Conservation (phyloP, 2,113 vertebrate genomes). For the Oreamnos americanus region DNA sequence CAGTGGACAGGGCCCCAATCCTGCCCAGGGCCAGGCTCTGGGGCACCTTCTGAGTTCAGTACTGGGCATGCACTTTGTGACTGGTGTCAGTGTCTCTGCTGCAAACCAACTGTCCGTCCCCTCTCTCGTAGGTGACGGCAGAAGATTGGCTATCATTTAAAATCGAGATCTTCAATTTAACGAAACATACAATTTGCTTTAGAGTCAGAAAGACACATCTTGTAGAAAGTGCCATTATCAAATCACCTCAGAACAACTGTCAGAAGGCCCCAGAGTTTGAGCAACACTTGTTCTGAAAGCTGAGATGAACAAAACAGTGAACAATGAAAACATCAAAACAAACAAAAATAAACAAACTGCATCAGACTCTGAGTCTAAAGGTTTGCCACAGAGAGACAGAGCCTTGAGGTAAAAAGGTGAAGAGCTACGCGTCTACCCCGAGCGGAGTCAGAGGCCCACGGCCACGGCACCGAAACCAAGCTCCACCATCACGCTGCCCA, state of each 20-base stretch:
- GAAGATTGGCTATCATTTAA: background rate
- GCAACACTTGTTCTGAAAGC: background rate
- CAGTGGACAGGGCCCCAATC: background rate
- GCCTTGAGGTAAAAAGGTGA: slow-evolving; percentile 41
- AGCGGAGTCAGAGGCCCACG: rapidly evolving
- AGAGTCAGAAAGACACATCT: background rate
- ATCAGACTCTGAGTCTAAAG: background rate
- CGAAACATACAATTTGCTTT: background rate
- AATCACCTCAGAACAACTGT: background rate
- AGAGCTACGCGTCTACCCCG: background rate
- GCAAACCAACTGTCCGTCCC: background rate
- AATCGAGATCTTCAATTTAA: background rate
- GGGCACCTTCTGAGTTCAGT: background rate
- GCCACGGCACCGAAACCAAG: rapidly evolving
- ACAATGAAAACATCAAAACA: rapidly evolving
- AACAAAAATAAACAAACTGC: background rate
- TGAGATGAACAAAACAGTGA: background rate
- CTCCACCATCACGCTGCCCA: background rate
- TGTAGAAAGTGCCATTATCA: background rate
- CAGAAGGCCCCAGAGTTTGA: background rate
- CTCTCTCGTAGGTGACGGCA: background rate
- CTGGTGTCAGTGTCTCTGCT: background rate
- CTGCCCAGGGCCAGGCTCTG: rapidly evolving
- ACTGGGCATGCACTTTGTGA: rapidly evolving
- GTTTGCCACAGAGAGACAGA: background rate